Percentiles rank a stretch among this genome's conserved stretches.
These are phyloP conservation scores for Anagrus nilaparvatae DNA, from an alignment of 1,140 invertebrate species.

Conservation along the genomic window DNA sequence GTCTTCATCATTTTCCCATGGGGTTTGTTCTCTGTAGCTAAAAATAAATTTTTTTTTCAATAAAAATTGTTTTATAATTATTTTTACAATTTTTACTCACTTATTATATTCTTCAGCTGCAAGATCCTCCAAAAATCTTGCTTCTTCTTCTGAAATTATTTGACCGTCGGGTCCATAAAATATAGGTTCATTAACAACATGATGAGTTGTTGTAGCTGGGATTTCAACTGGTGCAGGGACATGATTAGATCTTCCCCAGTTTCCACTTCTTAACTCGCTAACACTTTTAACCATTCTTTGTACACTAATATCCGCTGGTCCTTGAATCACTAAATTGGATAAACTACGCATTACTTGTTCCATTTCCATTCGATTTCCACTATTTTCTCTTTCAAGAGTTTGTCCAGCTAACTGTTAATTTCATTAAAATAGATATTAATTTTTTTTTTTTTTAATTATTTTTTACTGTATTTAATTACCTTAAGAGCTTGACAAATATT, in stretches of 20 bases:
- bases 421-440: background rate
- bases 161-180: conserved; percentile 39
- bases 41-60: conserved; percentile 5
- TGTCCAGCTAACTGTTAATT: conserved; percentile 33
- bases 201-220: conserved; percentile 12
- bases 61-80: background rate
- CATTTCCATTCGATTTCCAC: conserved; percentile 31
- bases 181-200: conserved; percentile 29
- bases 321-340: conserved; percentile 33
- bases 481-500: conserved; percentile 43
- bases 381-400: conserved; percentile 33
- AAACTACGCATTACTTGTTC: conserved; percentile 36
- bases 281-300: conserved; percentile 37
- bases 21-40: conserved; percentile 15
- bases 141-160: conserved; percentile 36
- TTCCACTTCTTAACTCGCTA: conserved; percentile 30
- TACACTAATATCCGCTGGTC: conserved; percentile 29
- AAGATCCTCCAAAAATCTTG: conserved; percentile 31
- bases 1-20: conserved; percentile 26
- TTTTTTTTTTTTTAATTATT: background rate
- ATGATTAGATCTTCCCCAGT: conserved; percentile 31
- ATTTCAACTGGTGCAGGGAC: conserved; percentile 19
- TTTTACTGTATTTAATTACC: conserved; percentile 20
- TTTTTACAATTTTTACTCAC: conserved; percentile 17
- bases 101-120: conserved; percentile 20